phyloP scores from a whole-genome alignment of 2,113 vertebrate species.

The Smithornis capensis region DNA sequence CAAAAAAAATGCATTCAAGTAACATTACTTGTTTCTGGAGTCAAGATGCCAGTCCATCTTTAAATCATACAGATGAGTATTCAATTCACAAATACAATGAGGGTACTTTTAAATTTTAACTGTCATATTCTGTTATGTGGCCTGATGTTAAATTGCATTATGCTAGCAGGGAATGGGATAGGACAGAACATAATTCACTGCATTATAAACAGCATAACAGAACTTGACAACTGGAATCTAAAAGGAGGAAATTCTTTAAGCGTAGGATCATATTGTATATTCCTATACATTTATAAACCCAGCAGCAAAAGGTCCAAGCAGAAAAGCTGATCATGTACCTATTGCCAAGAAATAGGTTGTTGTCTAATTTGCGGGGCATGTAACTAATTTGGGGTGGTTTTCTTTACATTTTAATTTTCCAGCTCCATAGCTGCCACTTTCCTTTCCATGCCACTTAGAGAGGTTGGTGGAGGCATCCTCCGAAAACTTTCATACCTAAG shows the following conservation, averaged over 20 bases:
- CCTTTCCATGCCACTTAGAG: neutral
- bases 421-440: neutral
- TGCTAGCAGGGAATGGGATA: conserved; percentile 60
- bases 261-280: neutral
- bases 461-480: neutral
- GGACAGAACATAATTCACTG: conserved; percentile 61
- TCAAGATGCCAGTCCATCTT: conserved; percentile 60
- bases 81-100: conserved; percentile 72
- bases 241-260: conserved; percentile 58
- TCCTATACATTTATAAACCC: conserved; percentile 11
- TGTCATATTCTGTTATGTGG: conserved; percentile 58
- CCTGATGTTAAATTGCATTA: conserved; percentile 69
- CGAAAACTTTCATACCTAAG: conserved; percentile 24
- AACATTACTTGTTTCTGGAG: conserved; percentile 63
- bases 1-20: conserved; percentile 31
- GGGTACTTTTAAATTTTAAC: conserved; percentile 66
- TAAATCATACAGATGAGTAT: conserved; percentile 64
- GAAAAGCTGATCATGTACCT: neutral
- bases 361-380: neutral
- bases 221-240: conserved; percentile 67
- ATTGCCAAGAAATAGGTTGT: conserved; percentile 4
- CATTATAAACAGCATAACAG: conserved; percentile 61
- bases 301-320: neutral
- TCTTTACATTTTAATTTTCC: neutral
- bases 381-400: neutral